Evolutionary conservation across 2,888 invertebrate species (phyloP), one percentile per base, ranked within the genome.

Genomic region (Platycheirus rosarum): DNA sequence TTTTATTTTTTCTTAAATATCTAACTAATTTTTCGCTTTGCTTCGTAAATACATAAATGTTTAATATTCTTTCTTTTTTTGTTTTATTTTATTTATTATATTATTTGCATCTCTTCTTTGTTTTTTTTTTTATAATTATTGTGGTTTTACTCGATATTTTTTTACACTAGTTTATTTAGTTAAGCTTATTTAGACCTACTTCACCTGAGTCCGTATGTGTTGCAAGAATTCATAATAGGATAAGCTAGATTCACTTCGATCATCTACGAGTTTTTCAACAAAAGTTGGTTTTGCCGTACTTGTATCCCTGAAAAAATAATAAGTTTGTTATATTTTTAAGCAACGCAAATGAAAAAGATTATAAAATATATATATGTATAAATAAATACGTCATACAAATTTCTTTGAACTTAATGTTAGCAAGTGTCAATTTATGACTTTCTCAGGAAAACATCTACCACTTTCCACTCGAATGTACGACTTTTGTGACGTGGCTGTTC

Each of bases 191-290:
- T 84, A 86, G 86, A 88, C 89, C 88, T 95, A 97, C 93, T 97
- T 97, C 91, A 97, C 94, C 92, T 96, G 96, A 87, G 93, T 93
- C 91, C 97, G 96, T 87, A 97, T 92, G 92, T 98, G 97, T 91
- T 99, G 98, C 90, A 99, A 93, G 92, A 99, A 99, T 93, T 99
- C 99, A 91, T 97, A 97, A 92, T 99, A 99, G 86, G 98, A 97
- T 91, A 98, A 94, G 65, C 97, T 95, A 71, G 96, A 95, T 90
- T 99, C 99, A 84, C 96, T 94, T 87, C 98, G 93, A 91, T 99
- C 99, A 91, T 99, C 99, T 53, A 98, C 93, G 87, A 99, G 93
- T 87, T 95, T 94, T 88, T 98, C 97, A 82, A 96, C 94, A 91
- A 99, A 98, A 86, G 94, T 90, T 70, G 93, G 92, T 85, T 97